A percentile compares a stretch with the other conserved stretches of the same genome.
Conservation (phyloP, 2,113 vertebrate species). For the Macquaria ambigua region DNA sequence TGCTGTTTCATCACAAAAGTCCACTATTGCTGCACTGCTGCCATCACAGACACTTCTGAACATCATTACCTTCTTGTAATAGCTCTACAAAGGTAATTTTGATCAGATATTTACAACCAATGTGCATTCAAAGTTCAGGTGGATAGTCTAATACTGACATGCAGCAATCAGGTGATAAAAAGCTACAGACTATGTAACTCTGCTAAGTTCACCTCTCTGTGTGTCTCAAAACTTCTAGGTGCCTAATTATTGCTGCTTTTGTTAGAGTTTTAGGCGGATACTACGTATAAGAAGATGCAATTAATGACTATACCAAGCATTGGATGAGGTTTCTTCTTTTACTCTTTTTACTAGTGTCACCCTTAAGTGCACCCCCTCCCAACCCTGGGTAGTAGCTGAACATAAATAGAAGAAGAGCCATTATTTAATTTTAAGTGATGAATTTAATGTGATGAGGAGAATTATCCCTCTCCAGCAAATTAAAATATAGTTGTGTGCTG, state of each 20-base stretch:
- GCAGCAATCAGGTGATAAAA: conserved; percentile 8
- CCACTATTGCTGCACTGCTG: conserved; percentile 26
- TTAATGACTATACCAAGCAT: conserved; percentile 8
- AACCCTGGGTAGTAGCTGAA: conserved; percentile 46
- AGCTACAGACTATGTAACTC: conserved; percentile 10
- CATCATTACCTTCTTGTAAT: conserved; percentile 35
- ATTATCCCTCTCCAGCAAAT: conserved; percentile 69
- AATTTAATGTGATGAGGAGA: conserved; percentile 75
- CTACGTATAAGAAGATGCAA: not conserved
- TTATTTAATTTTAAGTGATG: conserved; percentile 69
- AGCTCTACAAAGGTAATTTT: conserved; percentile 30
- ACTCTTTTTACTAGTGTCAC: not conserved
- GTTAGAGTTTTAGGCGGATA: not conserved
- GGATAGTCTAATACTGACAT: not conserved
- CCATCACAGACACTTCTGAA: conserved; percentile 25
- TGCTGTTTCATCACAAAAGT: conserved; percentile 39
- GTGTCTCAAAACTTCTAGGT: not conserved
- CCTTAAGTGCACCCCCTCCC: conserved; percentile 29
- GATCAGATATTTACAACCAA: conserved; percentile 52
- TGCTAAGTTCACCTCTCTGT: not conserved
- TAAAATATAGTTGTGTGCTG: conserved; percentile 70
- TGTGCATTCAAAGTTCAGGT: conserved; percentile 37
- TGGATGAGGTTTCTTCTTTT: conserved; percentile 22
- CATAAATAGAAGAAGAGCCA: conserved; percentile 54
- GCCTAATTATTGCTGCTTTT: not conserved